Base-by-base conservation (phyloP, 2,113 vertebrate genomes). In the Procavia capensis region DNA sequence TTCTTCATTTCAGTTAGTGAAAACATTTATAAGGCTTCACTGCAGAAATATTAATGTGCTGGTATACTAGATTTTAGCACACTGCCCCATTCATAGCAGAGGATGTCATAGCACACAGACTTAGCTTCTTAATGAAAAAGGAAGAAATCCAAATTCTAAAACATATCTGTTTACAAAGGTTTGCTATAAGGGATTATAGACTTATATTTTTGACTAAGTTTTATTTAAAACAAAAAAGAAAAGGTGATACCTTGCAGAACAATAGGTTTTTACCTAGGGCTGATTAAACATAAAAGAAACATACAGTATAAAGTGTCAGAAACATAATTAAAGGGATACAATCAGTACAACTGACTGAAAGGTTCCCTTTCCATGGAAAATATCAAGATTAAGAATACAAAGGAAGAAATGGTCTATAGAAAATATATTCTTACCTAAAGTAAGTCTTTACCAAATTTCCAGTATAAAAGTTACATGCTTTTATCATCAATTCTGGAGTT, bases 381-480 rank as follows among this genome's bases (percentile, higher is more conserved):
- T n/a, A 66, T 50, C n/a, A 80, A 88, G 34, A 75, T 43, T 50
- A 72, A 88, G 75, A 86, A 82, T 25, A 29, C 54, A 79, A 94
- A 91, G 17, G 34, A 85, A 72, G 13, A 83, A 85, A 83, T 31
- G 45, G 24, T 19, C 50, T 22, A 43, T 41, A 76, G 89, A 96
- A 95, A 88, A 75, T 6, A 86, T 1, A 79, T 85, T 97, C 98
- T 97, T 97, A 98, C 97, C 84, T 50, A 96, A 99, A 98, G 91
- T 85, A 97, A 14, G 81, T 89, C 76, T 98, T 99, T 87, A 98
- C 64, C 94, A 98, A 93, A 76, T 79, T 96, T 96, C 96, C 98
- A 34, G 94, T 98, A 50, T 98, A 97, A 96, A 98, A 98, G 45
- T 81, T 78, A 34, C 97, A 98, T 22, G 97, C 98, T 98, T 97